Evolutionary conservation across 1,140 invertebrate species (phyloP), one percentile per base, ranked within the genome.

Genomic region (Brachionus angularis): DNA sequence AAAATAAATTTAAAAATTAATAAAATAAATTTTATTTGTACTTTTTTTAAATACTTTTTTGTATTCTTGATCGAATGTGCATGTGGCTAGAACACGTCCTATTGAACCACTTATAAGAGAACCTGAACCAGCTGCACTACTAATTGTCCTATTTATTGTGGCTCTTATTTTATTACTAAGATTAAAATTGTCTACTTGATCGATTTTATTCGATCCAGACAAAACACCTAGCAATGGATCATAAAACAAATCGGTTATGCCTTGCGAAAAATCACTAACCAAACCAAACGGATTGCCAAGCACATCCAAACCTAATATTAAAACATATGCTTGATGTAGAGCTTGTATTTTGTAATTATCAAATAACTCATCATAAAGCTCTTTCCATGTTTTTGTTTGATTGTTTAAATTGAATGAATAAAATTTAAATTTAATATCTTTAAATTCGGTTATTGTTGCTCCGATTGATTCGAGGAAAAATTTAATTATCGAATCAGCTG

Each of bases 401-500:
- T 72, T 50, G 31, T 21, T 61, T 52, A 61, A 72, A 27, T 33
- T 33, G 47, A 71, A 49, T 34, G 62, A 7, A 21, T 67, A 47
- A 34, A 67, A 87, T 86, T 82, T 86, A 25, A 88, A 77, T 75
- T 86, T 84, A 27, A 86, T 83, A 73, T 85, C 84, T 74, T 85
- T 87, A 76, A 86, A 84, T 78, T 87, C 86, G 74, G 84, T 85
- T 5, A 86, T 79, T 18, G 84, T 85, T 0, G 85, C 84, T 36
- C 85, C 84, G 77, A 86, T 83, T 18, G 84, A 86, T 73, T 85
- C 85, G 18, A 86, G 83, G 50, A 87, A 78, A 75, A 86, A 85
- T 74, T 86, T 84, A 47, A 82, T 80, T 46, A 67, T 18, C 47
- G 84, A 74, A 73, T 84, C 82, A 10, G 76, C 74, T 31, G 76